Evolutionary conservation across 2,888 invertebrate genomes (phyloP).

Genomic region (Bruchidius siliquastri): DNA sequence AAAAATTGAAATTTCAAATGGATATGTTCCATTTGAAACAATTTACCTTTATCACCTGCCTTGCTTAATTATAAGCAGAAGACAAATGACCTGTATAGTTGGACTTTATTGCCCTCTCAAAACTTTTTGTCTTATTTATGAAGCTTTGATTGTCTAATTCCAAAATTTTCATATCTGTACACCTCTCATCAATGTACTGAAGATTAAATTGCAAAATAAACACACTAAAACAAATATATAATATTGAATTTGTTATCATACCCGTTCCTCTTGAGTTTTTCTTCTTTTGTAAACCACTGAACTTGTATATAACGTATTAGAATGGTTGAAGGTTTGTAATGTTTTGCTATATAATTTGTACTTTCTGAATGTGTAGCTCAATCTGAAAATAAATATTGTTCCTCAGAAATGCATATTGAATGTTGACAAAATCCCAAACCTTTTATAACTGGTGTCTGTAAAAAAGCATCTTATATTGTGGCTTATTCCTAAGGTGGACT

Average conservation of each 20-base stretch:
- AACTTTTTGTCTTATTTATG: no score
- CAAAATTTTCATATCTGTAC: no score
- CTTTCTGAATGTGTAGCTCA: not conserved
- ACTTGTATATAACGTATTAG: constrained; percentile 37
- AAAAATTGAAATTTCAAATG: no score
- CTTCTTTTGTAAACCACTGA: constrained; percentile 53
- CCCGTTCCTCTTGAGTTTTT: constrained; percentile 55
- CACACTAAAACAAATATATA: not conserved
- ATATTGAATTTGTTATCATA: constrained; percentile 47
- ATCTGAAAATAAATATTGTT: not conserved
- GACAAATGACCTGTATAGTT: no score
- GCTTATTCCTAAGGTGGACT: not conserved
- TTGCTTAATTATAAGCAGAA: no score
- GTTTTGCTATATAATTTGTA: not conserved
- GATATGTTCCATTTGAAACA: no score
- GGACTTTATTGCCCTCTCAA: no score
- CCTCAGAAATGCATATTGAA: not conserved
- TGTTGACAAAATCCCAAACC: not conserved
- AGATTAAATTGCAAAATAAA: not conserved
- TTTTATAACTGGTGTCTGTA: not conserved
- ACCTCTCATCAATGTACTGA: no score
- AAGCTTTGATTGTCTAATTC: no score
- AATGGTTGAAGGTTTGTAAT: not conserved
- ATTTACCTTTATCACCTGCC: no score
- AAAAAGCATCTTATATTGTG: not conserved